phyloP scores from a whole-genome alignment of 2,888 invertebrate genomes.

The Melanargia galathea region DNA sequence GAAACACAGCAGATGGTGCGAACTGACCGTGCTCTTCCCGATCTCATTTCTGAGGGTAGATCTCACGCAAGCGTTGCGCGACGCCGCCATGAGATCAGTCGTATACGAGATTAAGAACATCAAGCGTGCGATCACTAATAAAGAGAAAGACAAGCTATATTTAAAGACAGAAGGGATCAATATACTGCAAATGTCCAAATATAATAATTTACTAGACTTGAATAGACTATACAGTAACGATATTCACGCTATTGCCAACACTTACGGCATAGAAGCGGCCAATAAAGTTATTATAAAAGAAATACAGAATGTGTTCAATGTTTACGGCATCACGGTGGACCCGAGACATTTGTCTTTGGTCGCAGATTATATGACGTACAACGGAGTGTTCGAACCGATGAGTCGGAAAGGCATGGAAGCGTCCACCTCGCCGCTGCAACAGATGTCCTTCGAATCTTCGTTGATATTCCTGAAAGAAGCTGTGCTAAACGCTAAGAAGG shows the following conservation, averaged over 20 bases:
- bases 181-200: slow-evolving; percentile 93
- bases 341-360: slow-evolving; percentile 95
- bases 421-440: slow-evolving; percentile 96
- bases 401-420: slow-evolving; percentile 95
- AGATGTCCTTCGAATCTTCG: slow-evolving; percentile 99
- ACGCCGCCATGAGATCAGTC: slow-evolving; percentile 86
- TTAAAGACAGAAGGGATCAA: slow-evolving; percentile 98
- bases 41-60: slow-evolving; percentile 83
- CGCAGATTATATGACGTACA: slow-evolving; percentile 99
- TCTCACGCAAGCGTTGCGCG: slow-evolving; percentile 87
- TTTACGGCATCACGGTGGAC: slow-evolving; percentile 98
- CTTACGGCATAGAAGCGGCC: slow-evolving; percentile 98
- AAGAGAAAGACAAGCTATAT: slow-evolving; percentile 83
- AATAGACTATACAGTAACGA: slow-evolving; percentile 95
- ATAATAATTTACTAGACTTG: slow-evolving; percentile 89
- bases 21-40: slow-evolving; percentile 87
- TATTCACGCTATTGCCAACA: slow-evolving; percentile 93
- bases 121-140: slow-evolving; percentile 91
- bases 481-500: slow-evolving; percentile 86
- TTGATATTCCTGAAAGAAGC: slow-evolving; percentile 92
- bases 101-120: slow-evolving; percentile 91
- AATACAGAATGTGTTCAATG: slow-evolving; percentile 97
- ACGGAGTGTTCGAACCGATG: slow-evolving; percentile 94
- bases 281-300: slow-evolving; percentile 95
- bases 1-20: slow-evolving; percentile 91